Base-by-base conservation (phyloP, 2,113 vertebrate genomes). In the Siphamia tubifer region DNA sequence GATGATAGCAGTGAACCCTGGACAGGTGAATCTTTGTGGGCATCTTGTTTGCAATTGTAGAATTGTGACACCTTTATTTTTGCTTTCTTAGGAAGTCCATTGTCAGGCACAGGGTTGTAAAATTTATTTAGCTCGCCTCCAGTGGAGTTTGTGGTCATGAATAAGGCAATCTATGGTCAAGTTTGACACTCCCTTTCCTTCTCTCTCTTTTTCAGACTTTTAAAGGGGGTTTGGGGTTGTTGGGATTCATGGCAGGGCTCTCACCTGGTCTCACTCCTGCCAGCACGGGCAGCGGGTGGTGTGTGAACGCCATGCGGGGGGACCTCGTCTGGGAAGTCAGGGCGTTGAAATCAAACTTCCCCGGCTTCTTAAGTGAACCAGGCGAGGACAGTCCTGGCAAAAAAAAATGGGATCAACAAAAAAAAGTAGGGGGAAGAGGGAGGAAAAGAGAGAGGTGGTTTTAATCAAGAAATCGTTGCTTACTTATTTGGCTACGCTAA, bases 241-340 rank as follows among this genome's bases (percentile, higher is more conserved):
- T 75, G 83, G 85, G 78, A 23, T 78, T 87, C 61, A 80, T 82
- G 87, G 90, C 87, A 83, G 86, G 61, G 78, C 83, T 92, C 95
- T 96, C 95, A 96, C 96, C 96, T 96, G 96, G 96, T 95, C 95
- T 95, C 93, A 96, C 95, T 93, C 96, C 96, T 90, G 96, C 95
- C 93, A 97, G 95, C 94, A 97, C 94, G 83, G 95, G 95, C 93
- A 97, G 95, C 88, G 96, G 95, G 94, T 97, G 95, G 91, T 97
- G 96, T 90, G 95, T 96, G 92, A 96, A 96, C 92, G 96, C 94
- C 96, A 96, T 96, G 93, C 96, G 95, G 85, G 96, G 94, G 91
- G 95, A 95, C 91, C 94, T 93, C 92, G 94, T 94, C 93, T 96
- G 96, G 83, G 94, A 94, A 87, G 94, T 94, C 89, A 96, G 94